Evolutionary conservation across 2,113 vertebrate genomes (phyloP).

Genomic region (Crotalus horridus): DNA sequence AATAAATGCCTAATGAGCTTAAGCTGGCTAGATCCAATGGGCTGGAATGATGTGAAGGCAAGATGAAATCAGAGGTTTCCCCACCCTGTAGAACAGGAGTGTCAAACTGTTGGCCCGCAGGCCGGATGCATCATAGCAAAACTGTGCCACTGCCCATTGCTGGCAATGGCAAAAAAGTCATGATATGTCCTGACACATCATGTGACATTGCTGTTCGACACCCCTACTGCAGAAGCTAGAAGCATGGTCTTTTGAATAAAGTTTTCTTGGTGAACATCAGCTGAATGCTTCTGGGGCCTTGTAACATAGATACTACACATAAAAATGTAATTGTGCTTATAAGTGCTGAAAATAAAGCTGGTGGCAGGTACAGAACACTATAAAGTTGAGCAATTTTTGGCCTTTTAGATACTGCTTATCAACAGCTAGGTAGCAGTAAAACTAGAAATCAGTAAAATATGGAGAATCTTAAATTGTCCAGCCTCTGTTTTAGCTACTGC

Average conservation of each 20-base stretch:
- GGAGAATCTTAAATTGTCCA: neutral
- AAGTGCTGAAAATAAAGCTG: neutral
- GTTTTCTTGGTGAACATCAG: neutral
- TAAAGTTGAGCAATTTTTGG: neutral
- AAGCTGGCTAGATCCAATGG: neutral
- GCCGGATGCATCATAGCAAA: too few relatives aligned
- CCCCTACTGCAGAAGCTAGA: neutral
- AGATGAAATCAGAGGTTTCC: neutral
- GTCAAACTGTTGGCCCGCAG: too few relatives aligned
- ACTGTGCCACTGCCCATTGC: too few relatives aligned
- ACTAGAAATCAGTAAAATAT: neutral
- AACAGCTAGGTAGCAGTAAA: neutral
- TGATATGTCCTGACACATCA: too few relatives aligned
- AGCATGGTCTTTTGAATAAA: neutral
- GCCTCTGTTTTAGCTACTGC: neutral
- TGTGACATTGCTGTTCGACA: too few relatives aligned
- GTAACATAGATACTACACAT: neutral
- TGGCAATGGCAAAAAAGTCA: too few relatives aligned
- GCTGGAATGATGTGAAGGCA: neutral
- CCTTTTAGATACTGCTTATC: neutral
- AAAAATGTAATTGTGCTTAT: neutral
- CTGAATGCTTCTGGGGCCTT: neutral
- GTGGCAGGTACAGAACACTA: neutral
- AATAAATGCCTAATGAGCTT: neutral
- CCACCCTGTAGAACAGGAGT: neutral